Percentiles rank a stretch among this genome's conserved stretches.
phyloP scores from a whole-genome alignment of 2,888 invertebrate genomes.

The Heterodera filipjevi region DNA sequence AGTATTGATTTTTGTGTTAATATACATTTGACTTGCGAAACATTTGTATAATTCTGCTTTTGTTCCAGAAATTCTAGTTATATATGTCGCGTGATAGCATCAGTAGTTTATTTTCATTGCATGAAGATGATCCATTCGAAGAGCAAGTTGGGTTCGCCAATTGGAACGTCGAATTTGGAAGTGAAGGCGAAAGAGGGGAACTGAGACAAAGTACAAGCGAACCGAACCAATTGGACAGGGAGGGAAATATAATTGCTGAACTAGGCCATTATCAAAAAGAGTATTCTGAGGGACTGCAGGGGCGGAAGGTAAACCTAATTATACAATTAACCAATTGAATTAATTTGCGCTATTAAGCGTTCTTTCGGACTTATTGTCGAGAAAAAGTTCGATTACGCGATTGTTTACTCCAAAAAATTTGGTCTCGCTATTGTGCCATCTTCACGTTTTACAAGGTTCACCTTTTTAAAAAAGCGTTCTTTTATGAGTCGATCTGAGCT shows the following conservation, averaged over 20 bases:
- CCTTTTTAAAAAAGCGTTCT: too few species aligned
- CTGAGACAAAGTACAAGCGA: background rate
- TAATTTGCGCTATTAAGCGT: background rate
- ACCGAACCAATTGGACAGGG: background rate
- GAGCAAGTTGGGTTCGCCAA: background rate
- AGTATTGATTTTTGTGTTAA: too few species aligned
- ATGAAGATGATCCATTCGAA: background rate
- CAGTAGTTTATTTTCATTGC: background rate
- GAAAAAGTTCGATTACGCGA: slow-evolving; percentile 14
- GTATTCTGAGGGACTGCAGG: background rate
- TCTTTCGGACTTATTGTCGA: slow-evolving; percentile 18
- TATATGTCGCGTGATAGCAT: background rate
- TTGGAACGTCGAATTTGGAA: background rate
- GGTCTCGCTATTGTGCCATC: slow-evolving; percentile 6
- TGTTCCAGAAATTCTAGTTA: too few species aligned
- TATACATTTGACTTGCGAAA: too few species aligned
- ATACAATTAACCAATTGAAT: background rate
- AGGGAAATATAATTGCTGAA: background rate
- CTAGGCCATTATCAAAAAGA: background rate
- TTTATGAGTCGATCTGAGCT: too few species aligned
- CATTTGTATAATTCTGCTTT: too few species aligned
- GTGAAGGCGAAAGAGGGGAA: background rate
- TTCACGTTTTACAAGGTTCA: slow-evolving; percentile 7
- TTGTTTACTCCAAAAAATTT: slow-evolving; percentile 20
- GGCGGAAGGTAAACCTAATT: background rate